phyloP scores from a whole-genome alignment of 2,113 vertebrate species.

The Pantherophis guttatus region DNA sequence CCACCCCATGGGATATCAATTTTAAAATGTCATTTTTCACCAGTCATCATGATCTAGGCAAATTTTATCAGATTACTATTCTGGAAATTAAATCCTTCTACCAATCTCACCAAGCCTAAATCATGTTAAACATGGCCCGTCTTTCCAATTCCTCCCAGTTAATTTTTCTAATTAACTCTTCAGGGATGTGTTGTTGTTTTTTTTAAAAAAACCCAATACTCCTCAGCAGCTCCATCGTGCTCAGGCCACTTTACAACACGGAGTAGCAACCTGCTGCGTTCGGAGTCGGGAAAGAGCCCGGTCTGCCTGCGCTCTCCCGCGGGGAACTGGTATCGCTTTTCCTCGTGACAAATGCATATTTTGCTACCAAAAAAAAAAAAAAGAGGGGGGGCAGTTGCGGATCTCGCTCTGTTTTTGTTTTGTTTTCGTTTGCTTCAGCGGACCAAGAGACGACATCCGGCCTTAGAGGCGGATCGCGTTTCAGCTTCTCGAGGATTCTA shows the following conservation, averaged over 20 bases:
- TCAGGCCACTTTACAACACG: background rate
- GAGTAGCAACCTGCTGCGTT: background rate
- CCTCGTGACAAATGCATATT: background rate
- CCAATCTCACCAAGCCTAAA: background rate
- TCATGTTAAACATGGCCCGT: background rate
- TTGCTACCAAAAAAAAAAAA: too few species aligned
- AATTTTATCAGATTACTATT: background rate
- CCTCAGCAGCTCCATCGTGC: background rate
- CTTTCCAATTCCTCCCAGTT: background rate
- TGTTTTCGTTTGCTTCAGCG: background rate
- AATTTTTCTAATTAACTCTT: background rate
- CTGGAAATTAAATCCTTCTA: background rate
- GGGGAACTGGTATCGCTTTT: too few species aligned
- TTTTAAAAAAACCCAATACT: background rate
- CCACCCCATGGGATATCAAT: background rate
- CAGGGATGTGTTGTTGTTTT: background rate
- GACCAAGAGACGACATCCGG: background rate
- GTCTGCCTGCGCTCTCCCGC: background rate
- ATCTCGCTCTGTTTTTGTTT: background rate
- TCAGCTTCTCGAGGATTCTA: slow-evolving; percentile 16
- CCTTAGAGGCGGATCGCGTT: background rate
- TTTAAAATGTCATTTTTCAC: background rate
- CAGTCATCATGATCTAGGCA: background rate
- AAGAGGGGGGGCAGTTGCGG: background rate
- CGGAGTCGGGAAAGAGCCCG: background rate